Conservation (phyloP, 2,797 vertebrate genomes). For the Crocodylus rhombifer region DNA sequence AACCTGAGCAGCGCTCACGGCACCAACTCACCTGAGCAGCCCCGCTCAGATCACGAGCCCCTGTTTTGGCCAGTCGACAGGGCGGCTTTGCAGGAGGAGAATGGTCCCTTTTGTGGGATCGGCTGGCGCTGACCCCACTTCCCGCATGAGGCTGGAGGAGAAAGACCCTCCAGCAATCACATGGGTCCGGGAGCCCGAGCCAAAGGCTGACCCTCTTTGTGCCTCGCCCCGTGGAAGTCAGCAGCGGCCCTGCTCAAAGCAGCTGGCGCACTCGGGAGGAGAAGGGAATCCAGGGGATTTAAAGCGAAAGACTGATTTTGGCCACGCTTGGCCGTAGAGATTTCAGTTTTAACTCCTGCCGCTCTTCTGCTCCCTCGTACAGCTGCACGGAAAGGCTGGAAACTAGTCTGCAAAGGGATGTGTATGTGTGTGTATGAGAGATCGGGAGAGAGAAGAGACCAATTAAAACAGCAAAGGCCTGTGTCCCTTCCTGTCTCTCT, state of each 20-base stretch:
- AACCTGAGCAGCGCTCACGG: too few relatives aligned
- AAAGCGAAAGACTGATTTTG: background rate
- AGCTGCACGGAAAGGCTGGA: rapidly evolving
- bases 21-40: too few relatives aligned
- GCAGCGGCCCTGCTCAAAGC: background rate
- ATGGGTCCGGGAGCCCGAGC: rapidly evolving
- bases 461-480: background rate
- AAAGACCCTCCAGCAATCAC: rapidly evolving
- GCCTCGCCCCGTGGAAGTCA: rapidly evolving
- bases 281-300: background rate
- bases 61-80: too few relatives aligned
- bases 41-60: background rate
- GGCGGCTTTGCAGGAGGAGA: too few relatives aligned
- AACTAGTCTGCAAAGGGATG: background rate
- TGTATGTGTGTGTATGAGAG: rapidly evolving
- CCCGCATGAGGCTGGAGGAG: background rate
- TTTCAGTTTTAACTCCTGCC: background rate
- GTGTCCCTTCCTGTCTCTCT: background rate
- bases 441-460: background rate
- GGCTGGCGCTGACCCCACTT: background rate
- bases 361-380: background rate
- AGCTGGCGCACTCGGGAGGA: background rate
- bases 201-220: background rate
- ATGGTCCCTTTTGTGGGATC: background rate
- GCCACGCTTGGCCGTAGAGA: background rate